phyloP scores from a whole-genome alignment of 2,113 vertebrate genomes.

The Calyptommatus sinebrachiatus region DNA sequence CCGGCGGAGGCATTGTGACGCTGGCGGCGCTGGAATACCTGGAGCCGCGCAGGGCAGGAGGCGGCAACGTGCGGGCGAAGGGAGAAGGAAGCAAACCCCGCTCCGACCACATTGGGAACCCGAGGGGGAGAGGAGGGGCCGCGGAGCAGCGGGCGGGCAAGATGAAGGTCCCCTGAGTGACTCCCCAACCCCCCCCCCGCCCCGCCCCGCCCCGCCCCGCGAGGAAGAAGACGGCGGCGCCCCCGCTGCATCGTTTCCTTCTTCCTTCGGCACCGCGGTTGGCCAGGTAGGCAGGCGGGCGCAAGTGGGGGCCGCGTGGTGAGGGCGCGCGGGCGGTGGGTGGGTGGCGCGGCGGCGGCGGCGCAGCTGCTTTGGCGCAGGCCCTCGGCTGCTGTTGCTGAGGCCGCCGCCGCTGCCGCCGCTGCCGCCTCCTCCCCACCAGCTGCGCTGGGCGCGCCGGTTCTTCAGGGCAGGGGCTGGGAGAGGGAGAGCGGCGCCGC shows the following conservation, averaged over 20 bases:
- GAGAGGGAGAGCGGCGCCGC: neutral
- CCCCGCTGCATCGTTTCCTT: too few species aligned
- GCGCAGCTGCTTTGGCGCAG: neutral
- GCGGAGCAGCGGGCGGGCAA: neutral
- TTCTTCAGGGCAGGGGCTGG: constrained; percentile 3
- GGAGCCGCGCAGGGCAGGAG: constrained; percentile 24
- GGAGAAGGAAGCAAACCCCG: too few species aligned
- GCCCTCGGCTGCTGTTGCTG: neutral
- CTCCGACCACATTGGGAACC: too few species aligned
- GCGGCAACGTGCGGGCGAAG: neutral
- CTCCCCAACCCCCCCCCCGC: too few species aligned
- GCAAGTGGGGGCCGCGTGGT: neutral
- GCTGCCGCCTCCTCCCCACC: neutral
- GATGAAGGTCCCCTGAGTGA: neutral
- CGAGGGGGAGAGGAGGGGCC: neutral
- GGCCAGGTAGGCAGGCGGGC: neutral
- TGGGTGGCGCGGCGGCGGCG: too few species aligned
- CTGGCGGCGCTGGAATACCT: constrained; percentile 51
- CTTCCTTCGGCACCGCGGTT: neutral
- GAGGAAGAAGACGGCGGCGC: neutral
- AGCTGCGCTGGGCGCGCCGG: constrained; percentile 24
- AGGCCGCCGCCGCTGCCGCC: neutral
- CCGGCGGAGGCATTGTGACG: constrained; percentile 50
- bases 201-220: neutral
- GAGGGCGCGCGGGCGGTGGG: neutral